phyloP scores from a whole-genome alignment of 2,113 vertebrate genomes.

The Chamaetylas fuelleborni region DNA sequence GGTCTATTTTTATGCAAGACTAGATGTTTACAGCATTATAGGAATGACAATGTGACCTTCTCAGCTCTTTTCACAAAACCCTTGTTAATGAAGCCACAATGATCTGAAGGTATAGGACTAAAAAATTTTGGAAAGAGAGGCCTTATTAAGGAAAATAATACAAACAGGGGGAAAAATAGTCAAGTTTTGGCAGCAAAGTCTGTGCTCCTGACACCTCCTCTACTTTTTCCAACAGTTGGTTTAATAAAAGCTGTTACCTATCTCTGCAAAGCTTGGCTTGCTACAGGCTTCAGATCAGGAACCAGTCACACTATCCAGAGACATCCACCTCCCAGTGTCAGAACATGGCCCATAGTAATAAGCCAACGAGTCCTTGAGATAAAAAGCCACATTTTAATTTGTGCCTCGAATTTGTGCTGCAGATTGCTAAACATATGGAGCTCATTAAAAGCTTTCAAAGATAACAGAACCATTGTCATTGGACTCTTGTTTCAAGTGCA shows the following conservation, averaged over 20 bases:
- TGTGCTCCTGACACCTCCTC: not conserved
- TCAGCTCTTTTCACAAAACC: not conserved
- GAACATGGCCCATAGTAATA: constrained; percentile 4
- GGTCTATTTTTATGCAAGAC: not conserved
- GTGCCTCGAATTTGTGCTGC: not conserved
- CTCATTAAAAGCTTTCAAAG: constrained; percentile 63
- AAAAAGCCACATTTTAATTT: constrained; percentile 42
- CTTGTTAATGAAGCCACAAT: not conserved
- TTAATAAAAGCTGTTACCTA: constrained; percentile 27
- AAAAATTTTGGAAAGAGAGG: not conserved
- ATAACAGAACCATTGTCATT: constrained; percentile 64
- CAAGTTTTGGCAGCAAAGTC: not conserved
- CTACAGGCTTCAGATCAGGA: not conserved
- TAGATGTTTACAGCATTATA: not conserved
- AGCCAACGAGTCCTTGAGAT: constrained; percentile 46
- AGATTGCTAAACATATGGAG: constrained; percentile 65
- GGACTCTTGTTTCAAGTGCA: constrained; percentile 58
- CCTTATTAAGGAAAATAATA: not conserved
- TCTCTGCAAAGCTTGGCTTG: not conserved
- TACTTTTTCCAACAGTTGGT: not conserved
- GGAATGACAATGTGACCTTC: not conserved
- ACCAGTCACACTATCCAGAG: not conserved
- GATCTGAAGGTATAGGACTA: not conserved
- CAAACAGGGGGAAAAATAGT: not conserved
- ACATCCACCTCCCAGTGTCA: constrained; percentile 17